Percentiles rank a stretch among this genome's conserved stretches.
These are phyloP conservation scores for Trypoxylus dichotomus DNA, from an alignment of 1,140 invertebrate genomes.

Conservation along the genomic window DNA sequence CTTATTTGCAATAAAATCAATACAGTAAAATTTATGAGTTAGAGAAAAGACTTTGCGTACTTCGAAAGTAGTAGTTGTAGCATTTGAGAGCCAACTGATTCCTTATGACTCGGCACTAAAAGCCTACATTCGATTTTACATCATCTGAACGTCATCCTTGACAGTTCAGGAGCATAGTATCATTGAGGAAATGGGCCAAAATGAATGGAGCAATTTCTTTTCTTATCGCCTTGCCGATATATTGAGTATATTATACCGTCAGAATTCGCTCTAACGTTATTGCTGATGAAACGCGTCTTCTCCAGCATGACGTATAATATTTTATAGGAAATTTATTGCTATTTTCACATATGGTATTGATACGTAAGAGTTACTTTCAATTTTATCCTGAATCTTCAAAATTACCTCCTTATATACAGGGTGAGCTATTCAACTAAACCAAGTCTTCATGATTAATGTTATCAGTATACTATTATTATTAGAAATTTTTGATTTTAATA, in stretches of 20 bases:
- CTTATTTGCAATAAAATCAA: constrained; percentile 48
- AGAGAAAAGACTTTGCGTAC: constrained; percentile 14
- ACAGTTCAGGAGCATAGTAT: constrained; percentile 26
- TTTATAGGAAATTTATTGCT: neutral
- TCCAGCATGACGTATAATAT: neutral
- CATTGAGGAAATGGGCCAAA: constrained; percentile 30
- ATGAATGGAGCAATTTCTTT: constrained; percentile 35
- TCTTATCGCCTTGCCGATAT: constrained; percentile 28
- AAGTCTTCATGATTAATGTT: too few relatives aligned
- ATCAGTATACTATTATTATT: too few relatives aligned
- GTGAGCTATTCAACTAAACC: too few relatives aligned
- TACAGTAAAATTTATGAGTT: constrained; percentile 46
- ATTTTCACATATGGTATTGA: neutral
- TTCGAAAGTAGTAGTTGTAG: neutral
- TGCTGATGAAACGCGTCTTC: neutral
- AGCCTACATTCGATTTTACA: constrained; percentile 35
- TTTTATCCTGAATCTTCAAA: too few relatives aligned
- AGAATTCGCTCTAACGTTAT: constrained; percentile 5
- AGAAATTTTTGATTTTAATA: too few relatives aligned
- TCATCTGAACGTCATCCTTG: constrained; percentile 35
- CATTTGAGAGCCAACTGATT: constrained; percentile 37
- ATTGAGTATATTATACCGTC: neutral
- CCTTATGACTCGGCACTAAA: constrained; percentile 39
- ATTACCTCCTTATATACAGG: too few relatives aligned
- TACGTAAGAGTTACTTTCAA: too few relatives aligned